These are phyloP conservation scores for Drosophila acutilabella DNA, from an alignment of 2,888 invertebrate species.

Conservation along the genomic window DNA sequence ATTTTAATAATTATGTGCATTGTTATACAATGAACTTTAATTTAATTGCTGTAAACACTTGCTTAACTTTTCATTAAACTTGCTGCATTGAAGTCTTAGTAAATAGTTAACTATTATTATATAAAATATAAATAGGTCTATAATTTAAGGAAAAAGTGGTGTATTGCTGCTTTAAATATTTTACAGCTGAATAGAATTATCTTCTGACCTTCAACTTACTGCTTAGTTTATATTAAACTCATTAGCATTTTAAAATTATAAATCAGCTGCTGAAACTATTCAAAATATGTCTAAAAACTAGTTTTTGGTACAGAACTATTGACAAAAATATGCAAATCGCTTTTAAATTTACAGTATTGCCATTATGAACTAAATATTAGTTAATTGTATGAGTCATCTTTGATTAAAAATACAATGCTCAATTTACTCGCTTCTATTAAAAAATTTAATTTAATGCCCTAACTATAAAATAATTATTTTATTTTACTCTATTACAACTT, in stretches of 20 bases:
- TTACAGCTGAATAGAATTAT: too few species aligned
- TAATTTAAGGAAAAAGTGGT: neutral
- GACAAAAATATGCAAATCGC: too few species aligned
- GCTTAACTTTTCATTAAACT: neutral
- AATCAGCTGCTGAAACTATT: neutral
- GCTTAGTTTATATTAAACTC: neutral
- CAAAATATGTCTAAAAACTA: neutral
- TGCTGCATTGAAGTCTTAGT: neutral
- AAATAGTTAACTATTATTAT: neutral
- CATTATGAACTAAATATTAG: too few species aligned
- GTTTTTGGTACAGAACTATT: neutral
- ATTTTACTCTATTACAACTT: too few species aligned
- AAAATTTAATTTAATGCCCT: too few species aligned
- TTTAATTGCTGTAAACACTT: slow-evolving; percentile 1
- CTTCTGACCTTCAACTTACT: neutral
- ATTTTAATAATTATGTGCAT: slow-evolving; percentile 3
- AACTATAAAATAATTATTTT: too few species aligned
- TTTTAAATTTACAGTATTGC: too few species aligned
- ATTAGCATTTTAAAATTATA: neutral
- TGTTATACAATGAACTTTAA: neutral
- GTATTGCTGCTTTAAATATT: too few species aligned
- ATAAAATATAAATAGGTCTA: neutral
- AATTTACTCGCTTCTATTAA: too few species aligned
- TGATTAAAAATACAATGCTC: too few species aligned
- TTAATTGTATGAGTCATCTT: too few species aligned